phyloP scores from a whole-genome alignment of 2,888 invertebrate genomes.

The Byasa hedistus region DNA sequence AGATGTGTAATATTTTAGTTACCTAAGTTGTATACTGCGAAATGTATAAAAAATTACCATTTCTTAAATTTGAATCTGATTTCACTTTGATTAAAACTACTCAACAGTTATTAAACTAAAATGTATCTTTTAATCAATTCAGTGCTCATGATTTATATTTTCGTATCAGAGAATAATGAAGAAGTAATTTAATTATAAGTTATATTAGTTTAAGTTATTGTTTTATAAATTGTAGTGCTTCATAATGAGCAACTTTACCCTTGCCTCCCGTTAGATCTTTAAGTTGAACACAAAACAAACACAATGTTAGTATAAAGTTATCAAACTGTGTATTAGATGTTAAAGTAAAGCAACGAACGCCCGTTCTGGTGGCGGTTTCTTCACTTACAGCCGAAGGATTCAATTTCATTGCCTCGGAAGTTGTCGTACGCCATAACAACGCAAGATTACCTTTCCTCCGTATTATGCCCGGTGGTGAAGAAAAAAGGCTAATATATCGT shows the following conservation, averaged over 20 bases:
- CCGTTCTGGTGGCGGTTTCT: background rate
- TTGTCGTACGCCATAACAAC: background rate
- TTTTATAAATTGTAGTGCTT: background rate
- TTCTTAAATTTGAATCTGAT: too few species aligned
- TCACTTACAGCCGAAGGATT: background rate
- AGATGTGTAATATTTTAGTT: too few species aligned
- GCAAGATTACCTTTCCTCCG: background rate
- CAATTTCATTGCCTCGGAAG: background rate
- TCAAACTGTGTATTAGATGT: background rate
- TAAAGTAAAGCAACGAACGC: conserved; percentile 10
- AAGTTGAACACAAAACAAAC: background rate
- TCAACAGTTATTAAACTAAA: too few species aligned
- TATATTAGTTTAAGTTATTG: background rate
- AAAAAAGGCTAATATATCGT: conserved; percentile 33
- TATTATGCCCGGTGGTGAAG: background rate
- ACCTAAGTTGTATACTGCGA: too few species aligned
- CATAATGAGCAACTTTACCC: background rate
- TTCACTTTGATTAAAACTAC: too few species aligned
- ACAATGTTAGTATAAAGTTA: background rate
- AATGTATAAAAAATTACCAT: too few species aligned
- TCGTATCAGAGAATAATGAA: too few species aligned
- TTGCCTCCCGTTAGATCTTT: conserved; percentile 2
- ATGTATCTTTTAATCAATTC: too few species aligned
- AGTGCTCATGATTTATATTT: too few species aligned
- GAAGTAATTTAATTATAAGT: background rate